phyloP scores from a whole-genome alignment of 2,113 vertebrate species.

The Cyprinodon tularosa region DNA sequence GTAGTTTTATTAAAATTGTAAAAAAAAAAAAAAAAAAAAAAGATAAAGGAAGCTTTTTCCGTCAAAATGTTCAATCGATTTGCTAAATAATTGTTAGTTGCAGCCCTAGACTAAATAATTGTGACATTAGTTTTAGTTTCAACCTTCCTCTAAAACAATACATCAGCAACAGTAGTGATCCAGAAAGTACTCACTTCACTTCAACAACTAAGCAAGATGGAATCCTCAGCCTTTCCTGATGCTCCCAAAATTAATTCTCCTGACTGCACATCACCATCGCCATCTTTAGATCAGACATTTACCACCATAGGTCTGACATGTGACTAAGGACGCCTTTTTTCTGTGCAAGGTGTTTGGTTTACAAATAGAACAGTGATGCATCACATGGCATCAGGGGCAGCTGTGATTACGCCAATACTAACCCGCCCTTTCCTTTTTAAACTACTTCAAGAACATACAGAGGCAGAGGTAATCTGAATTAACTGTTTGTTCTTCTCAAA shows the following conservation, averaged over 20 bases:
- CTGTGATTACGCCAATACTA: conserved; percentile 28
- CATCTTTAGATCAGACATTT: conserved; percentile 7
- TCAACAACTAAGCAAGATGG: not conserved
- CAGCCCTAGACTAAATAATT: not conserved
- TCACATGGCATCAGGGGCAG: conserved; percentile 59
- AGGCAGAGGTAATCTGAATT: not conserved
- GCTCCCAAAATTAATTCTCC: not conserved
- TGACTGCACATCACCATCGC: not conserved
- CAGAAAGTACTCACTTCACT: conserved; percentile 31
- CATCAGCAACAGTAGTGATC: not conserved
- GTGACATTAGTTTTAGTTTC: not conserved
- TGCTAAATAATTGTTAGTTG: too few species aligned
- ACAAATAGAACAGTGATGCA: conserved; percentile 70
- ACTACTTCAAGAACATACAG: not conserved
- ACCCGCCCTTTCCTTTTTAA: not conserved
- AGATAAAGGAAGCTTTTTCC: too few species aligned
- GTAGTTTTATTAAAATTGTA: too few species aligned
- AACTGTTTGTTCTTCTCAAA: not conserved
- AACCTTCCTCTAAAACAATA: conserved; percentile 4
- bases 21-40: too few species aligned
- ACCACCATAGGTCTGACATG: conserved; percentile 22
- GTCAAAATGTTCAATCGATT: too few species aligned
- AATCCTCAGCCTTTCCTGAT: not conserved
- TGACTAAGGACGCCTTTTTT: conserved; percentile 39
- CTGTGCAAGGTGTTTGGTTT: conserved; percentile 43